A percentile compares a stretch with the other conserved stretches of the same genome.
These are phyloP conservation scores for Sphenodon punctatus DNA, from an alignment of 2,797 vertebrate species.

Conservation along the genomic window DNA sequence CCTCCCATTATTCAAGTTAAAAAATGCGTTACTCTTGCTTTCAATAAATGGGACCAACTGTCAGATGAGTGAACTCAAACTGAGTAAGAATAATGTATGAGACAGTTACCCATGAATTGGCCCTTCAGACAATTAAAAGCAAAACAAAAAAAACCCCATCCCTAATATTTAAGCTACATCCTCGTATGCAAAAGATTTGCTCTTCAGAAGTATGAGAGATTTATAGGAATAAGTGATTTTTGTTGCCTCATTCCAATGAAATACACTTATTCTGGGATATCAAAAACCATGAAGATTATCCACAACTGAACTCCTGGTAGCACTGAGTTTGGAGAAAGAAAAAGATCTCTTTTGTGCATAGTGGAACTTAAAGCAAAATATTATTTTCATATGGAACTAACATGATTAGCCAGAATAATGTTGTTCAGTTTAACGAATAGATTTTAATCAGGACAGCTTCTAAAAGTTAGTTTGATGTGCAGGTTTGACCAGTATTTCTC, in stretches of 20 bases:
- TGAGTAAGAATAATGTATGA: neutral
- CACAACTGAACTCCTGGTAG: neutral
- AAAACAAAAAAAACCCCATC: too few species aligned
- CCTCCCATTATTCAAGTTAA: neutral
- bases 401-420: too few species aligned
- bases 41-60: neutral
- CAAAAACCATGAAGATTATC: neutral
- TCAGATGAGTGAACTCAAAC: neutral
- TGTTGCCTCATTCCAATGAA: neutral
- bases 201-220: neutral
- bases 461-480: too few species aligned
- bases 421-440: too few species aligned
- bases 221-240: neutral
- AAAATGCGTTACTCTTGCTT: neutral
- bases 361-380: neutral
- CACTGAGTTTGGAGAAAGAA: fast-evolving
- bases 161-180: too few species aligned
- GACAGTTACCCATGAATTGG: too few species aligned
- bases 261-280: neutral
- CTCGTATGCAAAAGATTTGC: neutral
- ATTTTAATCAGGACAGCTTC: too few species aligned
- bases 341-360: neutral
- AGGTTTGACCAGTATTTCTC: too few species aligned
- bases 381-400: neutral
- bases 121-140: too few species aligned